A percentile compares a stretch with the other conserved stretches of the same genome.
Conservation (phyloP, 2,888 invertebrate species). For the Chrysotoxum bicinctum region DNA sequence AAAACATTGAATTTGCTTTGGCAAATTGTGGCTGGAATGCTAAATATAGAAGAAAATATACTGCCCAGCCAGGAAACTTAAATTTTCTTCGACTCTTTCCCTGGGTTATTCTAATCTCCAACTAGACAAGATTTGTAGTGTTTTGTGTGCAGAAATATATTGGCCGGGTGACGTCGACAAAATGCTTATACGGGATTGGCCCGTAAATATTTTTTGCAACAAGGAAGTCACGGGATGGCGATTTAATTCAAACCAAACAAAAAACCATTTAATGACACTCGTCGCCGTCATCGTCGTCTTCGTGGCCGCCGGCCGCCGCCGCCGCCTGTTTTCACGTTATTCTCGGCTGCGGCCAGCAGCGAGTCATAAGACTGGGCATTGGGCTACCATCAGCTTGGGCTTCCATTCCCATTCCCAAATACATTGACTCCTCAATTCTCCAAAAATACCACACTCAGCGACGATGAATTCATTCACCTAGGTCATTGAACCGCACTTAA, state of each 20-base stretch:
- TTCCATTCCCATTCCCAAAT: background rate
- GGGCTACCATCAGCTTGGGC: constrained; percentile 9
- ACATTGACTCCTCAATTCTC: constrained; percentile 57
- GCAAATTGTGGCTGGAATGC: constrained; percentile 59
- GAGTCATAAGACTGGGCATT: constrained; percentile 55
- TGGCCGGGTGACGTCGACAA: constrained; percentile 42
- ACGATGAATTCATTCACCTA: constrained; percentile 55
- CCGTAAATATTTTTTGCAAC: constrained; percentile 35
- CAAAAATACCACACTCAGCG: constrained; percentile 53
- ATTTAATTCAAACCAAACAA: constrained; percentile 33
- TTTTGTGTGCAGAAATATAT: constrained; percentile 11
- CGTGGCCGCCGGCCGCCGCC: too few species aligned
- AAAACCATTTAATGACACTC: constrained; percentile 28
- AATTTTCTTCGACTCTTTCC: constrained; percentile 1
- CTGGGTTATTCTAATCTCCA: constrained; percentile 45
- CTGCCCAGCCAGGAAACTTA: constrained; percentile 60
- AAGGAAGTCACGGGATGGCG: constrained; percentile 34
- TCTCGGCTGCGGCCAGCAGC: background rate
- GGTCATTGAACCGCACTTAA: constrained; percentile 66
- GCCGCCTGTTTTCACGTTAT: background rate
- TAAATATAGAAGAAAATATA: constrained; percentile 48
- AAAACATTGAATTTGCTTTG: constrained; percentile 60
- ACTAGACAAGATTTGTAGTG: background rate
- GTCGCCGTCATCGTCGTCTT: background rate
- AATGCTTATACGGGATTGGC: background rate